A percentile compares a stretch with the other conserved stretches of the same genome.
phyloP scores from a whole-genome alignment of 1,140 invertebrate genomes.

The Lepidurus apus region DNA sequence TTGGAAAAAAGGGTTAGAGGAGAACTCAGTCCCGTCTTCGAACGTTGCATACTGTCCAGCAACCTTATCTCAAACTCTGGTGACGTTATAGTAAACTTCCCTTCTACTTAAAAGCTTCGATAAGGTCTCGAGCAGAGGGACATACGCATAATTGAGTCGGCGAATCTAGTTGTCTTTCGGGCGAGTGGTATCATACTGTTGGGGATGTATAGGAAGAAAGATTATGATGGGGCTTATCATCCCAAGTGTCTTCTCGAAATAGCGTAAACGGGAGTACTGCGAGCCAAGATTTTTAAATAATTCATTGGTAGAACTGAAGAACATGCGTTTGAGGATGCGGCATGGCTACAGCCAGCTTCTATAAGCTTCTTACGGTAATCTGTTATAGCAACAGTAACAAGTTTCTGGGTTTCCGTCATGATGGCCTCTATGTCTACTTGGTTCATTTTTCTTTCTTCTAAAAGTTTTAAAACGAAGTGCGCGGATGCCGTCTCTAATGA shows the following conservation, averaged over 20 bases:
- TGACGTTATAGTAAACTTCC: not conserved
- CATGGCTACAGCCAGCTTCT: not conserved
- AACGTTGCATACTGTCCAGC: slow-evolving; percentile 14
- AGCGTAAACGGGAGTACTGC: not conserved
- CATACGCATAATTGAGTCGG: not conserved
- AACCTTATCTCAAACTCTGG: not conserved
- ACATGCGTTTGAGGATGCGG: not conserved
- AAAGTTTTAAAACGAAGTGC: slow-evolving; percentile 1
- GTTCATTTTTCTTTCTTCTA: not conserved
- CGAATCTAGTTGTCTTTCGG: not conserved
- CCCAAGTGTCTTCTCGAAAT: not conserved
- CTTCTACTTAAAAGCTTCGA: not conserved
- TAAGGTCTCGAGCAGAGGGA: not conserved
- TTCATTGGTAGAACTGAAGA: not conserved
- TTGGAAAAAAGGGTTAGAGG: slow-evolving; percentile 16
- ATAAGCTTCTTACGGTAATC: not conserved
- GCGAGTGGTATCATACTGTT: not conserved
- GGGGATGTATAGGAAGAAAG: not conserved
- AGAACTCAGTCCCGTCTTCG: slow-evolving; percentile 30
- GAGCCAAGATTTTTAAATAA: not conserved
- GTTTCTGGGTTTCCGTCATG: slow-evolving; percentile 4
- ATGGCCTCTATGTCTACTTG: not conserved
- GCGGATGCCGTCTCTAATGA: not conserved
- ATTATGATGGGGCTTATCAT: not conserved
- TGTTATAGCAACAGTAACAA: not conserved